Percentiles rank a stretch among this genome's conserved stretches.
Conservation (phyloP, 1,140 invertebrate species). For the Diuraphis noxia region DNA sequence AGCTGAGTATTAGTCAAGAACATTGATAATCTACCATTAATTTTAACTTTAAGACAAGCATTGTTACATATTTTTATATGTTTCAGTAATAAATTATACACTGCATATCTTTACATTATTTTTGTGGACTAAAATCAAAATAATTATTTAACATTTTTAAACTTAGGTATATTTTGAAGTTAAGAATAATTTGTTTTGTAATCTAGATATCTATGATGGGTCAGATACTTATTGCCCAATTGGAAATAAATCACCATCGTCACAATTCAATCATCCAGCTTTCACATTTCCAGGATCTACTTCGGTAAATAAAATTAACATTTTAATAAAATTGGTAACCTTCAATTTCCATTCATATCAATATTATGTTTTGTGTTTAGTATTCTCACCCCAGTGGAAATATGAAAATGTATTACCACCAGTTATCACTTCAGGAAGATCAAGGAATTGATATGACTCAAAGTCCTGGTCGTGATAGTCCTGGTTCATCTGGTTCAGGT, state of each 20-base stretch:
- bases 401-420: slow-evolving; percentile 67
- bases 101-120: neutral
- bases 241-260: slow-evolving; percentile 63
- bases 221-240: slow-evolving; percentile 57
- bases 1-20: neutral
- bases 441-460: slow-evolving; percentile 74
- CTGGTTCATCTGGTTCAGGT: slow-evolving; percentile 74
- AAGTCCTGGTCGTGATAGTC: slow-evolving; percentile 86
- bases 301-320: slow-evolving; percentile 29
- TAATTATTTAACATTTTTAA: neutral
- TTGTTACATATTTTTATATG: neutral
- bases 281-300: slow-evolving; percentile 63
- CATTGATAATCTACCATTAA: neutral
- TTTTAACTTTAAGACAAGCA: neutral
- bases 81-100: neutral
- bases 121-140: neutral
- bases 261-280: slow-evolving; percentile 64
- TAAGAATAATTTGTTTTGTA: slow-evolving; percentile 43
- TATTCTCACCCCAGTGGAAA: slow-evolving; percentile 35
- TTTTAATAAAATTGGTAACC: neutral
- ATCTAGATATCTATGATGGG: slow-evolving; percentile 58
- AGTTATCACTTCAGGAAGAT: slow-evolving; percentile 72
- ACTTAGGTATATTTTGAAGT: neutral
- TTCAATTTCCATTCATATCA: neutral
- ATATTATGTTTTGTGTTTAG: slow-evolving; percentile 18